Evolutionary conservation across 2,888 invertebrate species (phyloP).

Genomic region (Muschampia plurimacula): DNA sequence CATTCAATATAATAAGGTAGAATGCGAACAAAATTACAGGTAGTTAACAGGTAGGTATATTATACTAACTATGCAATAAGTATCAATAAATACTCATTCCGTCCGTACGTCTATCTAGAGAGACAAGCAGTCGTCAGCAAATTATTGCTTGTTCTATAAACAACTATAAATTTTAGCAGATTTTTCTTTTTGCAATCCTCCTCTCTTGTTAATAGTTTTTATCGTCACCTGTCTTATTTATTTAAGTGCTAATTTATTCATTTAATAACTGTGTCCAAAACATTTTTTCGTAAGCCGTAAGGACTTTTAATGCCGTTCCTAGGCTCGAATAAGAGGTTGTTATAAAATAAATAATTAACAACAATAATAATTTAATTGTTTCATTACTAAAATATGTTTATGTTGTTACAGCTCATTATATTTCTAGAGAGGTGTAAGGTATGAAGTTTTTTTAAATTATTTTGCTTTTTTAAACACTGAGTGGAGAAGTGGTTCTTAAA

Average conservation of each 20-base stretch:
- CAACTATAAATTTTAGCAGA: slow-evolving; percentile 5
- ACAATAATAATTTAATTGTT: background rate
- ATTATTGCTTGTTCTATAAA: slow-evolving; percentile 20
- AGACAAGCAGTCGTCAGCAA: slow-evolving; percentile 3
- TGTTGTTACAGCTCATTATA: background rate
- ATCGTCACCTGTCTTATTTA: slow-evolving; percentile 18
- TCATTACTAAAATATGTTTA: background rate
- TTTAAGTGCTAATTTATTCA: slow-evolving; percentile 26
- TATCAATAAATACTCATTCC: slow-evolving; percentile 1
- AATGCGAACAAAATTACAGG: background rate
- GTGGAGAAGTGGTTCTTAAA: background rate
- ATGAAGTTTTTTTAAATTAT: background rate
- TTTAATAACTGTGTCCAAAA: slow-evolving; percentile 19
- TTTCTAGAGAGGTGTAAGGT: background rate
- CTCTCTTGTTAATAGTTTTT: slow-evolving; percentile 20
- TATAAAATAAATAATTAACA: background rate
- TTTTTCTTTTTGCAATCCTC: slow-evolving; percentile 19
- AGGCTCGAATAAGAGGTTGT: background rate
- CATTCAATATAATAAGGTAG: background rate
- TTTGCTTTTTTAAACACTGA: background rate
- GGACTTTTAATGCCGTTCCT: background rate
- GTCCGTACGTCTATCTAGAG: background rate
- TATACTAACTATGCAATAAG: background rate
- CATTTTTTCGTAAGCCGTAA: background rate
- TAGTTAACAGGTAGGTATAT: background rate